Conservation (phyloP, 2,888 invertebrate species). For the Synanthedon myopaeformis region DNA sequence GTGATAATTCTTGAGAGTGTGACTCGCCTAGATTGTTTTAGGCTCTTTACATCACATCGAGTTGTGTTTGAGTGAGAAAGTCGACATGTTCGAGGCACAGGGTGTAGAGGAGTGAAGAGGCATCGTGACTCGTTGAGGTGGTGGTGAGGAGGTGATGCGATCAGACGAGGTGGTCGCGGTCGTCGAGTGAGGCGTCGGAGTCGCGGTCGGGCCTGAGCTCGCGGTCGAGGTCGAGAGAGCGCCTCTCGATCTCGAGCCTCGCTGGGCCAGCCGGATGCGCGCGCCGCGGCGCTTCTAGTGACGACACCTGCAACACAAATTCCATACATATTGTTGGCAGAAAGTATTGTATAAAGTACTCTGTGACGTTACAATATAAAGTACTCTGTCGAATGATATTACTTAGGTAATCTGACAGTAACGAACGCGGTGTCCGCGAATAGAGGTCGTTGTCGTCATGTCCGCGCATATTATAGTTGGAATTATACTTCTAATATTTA, state of each 20-base stretch:
- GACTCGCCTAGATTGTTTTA: too few species aligned
- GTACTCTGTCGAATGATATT: too few species aligned
- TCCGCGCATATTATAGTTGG: too few species aligned
- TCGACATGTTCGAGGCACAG: too few species aligned
- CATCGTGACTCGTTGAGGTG: neutral
- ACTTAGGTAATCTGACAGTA: too few species aligned
- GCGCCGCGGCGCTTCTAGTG: conserved; percentile 47
- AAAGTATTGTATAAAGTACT: too few species aligned
- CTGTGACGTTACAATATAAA: too few species aligned
- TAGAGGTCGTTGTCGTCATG: too few species aligned
- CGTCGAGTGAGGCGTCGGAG: conserved; percentile 60
- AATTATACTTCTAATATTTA: too few species aligned
- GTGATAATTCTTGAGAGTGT: too few species aligned
- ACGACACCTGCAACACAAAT: conserved; percentile 40
- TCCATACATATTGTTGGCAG: too few species aligned
- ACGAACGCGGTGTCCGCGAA: too few species aligned
- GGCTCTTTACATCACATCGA: neutral
- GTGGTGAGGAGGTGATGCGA: conserved; percentile 6
- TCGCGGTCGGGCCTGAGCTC: conserved; percentile 54
- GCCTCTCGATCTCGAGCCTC: conserved; percentile 58
- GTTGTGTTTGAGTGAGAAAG: neutral
- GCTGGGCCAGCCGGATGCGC: conserved; percentile 27
- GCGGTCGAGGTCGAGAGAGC: conserved; percentile 63
- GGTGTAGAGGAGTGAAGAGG: neutral
- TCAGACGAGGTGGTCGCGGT: conserved; percentile 60